Evolutionary conservation across 2,888 invertebrate genomes (phyloP).

Genomic region (Leucophenga maculata): DNA sequence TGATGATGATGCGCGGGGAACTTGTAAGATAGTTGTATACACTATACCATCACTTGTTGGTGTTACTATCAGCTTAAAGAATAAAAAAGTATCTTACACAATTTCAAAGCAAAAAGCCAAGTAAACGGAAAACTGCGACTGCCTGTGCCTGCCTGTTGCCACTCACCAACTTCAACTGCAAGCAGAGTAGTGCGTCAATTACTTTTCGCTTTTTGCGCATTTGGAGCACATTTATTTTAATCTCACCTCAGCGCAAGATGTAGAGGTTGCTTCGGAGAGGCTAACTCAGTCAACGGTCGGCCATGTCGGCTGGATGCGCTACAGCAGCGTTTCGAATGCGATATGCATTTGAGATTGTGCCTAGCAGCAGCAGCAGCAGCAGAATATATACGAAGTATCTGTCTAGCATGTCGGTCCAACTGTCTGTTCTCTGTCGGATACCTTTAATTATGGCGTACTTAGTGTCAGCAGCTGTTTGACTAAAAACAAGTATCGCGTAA

Average conservation of each 20-base stretch:
- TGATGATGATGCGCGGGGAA: too few species aligned
- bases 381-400: conserved; percentile 22
- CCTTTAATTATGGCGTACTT: conserved; percentile 62
- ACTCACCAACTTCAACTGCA: not conserved
- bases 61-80: not conserved
- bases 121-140: not conserved
- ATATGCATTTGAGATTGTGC: conserved; percentile 18
- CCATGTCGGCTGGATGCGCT: not conserved
- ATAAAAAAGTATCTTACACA: conserved; percentile 17
- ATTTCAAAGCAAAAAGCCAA: conserved; percentile 1
- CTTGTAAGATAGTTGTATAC: too few species aligned
- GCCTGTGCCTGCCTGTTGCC: not conserved
- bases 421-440: conserved; percentile 37
- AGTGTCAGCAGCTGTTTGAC: conserved; percentile 61
- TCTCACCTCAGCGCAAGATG: conserved; percentile 55
- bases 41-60: too few species aligned
- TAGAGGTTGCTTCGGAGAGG: not conserved
- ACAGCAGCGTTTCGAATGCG: conserved; percentile 37
- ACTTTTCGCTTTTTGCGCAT: conserved; percentile 65
- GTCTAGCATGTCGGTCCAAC: not conserved
- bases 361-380: not conserved
- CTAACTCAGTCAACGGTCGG: not conserved
- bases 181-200: conserved; percentile 55
- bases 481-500: conserved; percentile 48
- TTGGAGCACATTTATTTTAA: conserved; percentile 67